A percentile compares a stretch with the other conserved stretches of the same genome.
These are phyloP conservation scores for Chelmon rostratus DNA, from an alignment of 2,797 vertebrate genomes.

Conservation along the genomic window DNA sequence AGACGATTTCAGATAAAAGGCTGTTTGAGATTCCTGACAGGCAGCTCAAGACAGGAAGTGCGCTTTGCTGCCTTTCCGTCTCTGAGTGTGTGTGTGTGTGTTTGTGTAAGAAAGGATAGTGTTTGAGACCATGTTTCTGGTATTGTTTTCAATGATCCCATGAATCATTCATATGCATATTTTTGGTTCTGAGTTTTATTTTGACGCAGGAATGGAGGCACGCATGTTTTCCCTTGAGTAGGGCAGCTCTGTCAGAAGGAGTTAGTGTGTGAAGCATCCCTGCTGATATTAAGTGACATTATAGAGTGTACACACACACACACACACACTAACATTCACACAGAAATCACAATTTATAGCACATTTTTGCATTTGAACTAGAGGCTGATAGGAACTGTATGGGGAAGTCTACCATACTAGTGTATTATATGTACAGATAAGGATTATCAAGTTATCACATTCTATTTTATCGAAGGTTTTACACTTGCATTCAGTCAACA, in stretches of 20 bases:
- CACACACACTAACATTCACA: conserved; percentile 1
- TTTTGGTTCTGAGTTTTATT: conserved; percentile 43
- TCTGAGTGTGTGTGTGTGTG: conserved; percentile 5
- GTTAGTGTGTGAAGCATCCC: conserved; percentile 22
- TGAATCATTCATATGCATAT: conserved; percentile 68
- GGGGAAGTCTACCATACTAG: background rate
- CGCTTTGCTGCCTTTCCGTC: conserved; percentile 23
- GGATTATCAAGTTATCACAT: no score
- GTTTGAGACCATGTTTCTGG: conserved; percentile 45
- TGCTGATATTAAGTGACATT: conserved; percentile 36
- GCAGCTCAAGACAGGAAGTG: conserved; percentile 42
- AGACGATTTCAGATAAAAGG: conserved; percentile 55
- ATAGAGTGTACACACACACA: background rate
- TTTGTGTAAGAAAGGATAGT: conserved; percentile 17
- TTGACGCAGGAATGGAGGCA: conserved; percentile 19
- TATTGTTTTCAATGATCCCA: conserved; percentile 54
- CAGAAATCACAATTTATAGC: conserved; percentile 4
- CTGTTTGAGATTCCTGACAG: conserved; percentile 57
- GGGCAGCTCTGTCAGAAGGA: conserved; percentile 43
- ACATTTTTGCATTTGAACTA: background rate
- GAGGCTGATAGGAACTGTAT: background rate
- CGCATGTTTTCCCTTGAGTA: conserved; percentile 36
- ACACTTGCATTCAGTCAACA: background rate
- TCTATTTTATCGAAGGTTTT: no score
- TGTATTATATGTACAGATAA: background rate